A percentile compares a stretch with the other conserved stretches of the same genome.
phyloP scores from a whole-genome alignment of 2,797 vertebrate species.

The Sphenodon punctatus region DNA sequence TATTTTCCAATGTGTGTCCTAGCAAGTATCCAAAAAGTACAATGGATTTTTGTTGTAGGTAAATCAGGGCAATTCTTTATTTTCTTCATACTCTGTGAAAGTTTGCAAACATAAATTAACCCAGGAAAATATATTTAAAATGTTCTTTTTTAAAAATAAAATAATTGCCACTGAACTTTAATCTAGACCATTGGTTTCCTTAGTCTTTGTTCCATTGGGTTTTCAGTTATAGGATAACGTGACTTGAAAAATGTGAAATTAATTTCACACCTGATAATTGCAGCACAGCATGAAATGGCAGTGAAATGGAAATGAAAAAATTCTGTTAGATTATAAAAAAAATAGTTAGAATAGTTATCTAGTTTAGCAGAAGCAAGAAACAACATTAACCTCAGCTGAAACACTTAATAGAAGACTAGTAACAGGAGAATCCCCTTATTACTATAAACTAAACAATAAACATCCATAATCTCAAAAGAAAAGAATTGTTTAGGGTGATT shows the following conservation, averaged over 20 bases:
- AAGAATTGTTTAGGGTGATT: no score
- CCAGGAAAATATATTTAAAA: not conserved
- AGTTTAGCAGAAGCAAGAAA: not conserved
- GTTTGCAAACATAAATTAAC: not conserved
- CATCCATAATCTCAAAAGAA: no score
- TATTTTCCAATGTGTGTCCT: no score
- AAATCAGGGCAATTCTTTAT: not conserved
- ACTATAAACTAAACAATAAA: not conserved
- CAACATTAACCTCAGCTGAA: not conserved
- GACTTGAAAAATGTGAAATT: not conserved
- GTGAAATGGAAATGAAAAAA: not conserved
- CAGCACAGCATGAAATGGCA: not conserved
- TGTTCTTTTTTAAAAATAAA: not conserved
- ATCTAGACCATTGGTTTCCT: not conserved
- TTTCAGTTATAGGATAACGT: not conserved
- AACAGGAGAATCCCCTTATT: no score
- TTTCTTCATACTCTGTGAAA: not conserved
- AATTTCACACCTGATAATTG: not conserved
- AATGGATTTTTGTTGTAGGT: not conserved
- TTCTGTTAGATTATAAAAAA: not conserved
- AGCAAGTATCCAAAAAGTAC: not conserved
- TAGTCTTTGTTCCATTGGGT: no score
- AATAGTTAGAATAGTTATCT: not conserved
- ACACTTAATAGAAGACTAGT: no score
- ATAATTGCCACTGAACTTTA: not conserved